Conservation (phyloP, 2,797 vertebrate species). For the Pantherophis alleghaniensis region DNA sequence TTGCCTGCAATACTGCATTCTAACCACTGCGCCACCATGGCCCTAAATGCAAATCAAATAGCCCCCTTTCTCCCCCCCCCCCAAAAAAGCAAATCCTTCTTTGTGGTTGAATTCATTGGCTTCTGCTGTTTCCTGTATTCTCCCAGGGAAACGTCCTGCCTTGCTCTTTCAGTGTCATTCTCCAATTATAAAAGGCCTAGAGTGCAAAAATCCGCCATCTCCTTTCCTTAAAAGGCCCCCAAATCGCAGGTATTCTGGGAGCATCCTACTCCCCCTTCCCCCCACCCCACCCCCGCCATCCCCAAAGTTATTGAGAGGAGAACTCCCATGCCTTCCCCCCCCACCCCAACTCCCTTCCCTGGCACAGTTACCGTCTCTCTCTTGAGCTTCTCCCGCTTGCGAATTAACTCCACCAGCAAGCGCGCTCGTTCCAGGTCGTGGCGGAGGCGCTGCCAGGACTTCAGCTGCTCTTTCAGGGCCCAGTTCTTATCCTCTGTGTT, state of each 20-base stretch:
- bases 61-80: accelerated
- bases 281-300: background rate
- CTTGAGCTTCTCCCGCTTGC: constrained; percentile 98
- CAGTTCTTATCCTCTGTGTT: constrained; percentile 89
- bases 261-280: background rate
- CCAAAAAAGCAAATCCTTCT: background rate
- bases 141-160: background rate
- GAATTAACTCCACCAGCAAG: constrained; percentile 96
- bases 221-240: background rate
- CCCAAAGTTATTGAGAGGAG: background rate
- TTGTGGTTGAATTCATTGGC: background rate
- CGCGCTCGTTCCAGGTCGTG: constrained; percentile 96
- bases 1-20: background rate
- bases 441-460: constrained; percentile 97
- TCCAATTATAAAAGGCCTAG: background rate
- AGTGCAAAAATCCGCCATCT: background rate
- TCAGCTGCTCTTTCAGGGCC: constrained; percentile 95
- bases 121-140: background rate
- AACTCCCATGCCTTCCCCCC: background rate
- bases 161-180: background rate
- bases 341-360: constrained; percentile 36
- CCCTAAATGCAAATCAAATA: background rate
- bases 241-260: background rate
- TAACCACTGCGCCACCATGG: background rate
- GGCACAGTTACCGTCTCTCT: constrained; percentile 88